Conservation (phyloP, 1,140 invertebrate genomes). For the Philaenus spumarius region DNA sequence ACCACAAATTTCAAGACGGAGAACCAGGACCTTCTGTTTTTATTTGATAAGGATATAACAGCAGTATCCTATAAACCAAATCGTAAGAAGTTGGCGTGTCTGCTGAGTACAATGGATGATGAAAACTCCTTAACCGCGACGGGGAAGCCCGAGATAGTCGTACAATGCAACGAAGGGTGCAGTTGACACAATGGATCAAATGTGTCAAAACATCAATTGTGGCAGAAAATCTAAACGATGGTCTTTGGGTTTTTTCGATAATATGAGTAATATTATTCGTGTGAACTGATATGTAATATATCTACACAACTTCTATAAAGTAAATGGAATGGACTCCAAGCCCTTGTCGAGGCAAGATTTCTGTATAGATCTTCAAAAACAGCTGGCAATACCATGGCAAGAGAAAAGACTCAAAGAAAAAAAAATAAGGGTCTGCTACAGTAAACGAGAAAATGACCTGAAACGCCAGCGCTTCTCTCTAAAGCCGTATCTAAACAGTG, state of each 20-base stretch:
- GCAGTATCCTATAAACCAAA: conserved; percentile 24
- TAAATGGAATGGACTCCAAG: too few species aligned
- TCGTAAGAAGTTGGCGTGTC: conserved; percentile 19
- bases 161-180: too few species aligned
- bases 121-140: too few species aligned
- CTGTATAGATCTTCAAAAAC: too few species aligned
- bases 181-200: conserved; percentile 39
- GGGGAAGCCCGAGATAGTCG: too few species aligned
- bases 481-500: too few species aligned
- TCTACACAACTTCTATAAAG: background rate
- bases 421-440: background rate
- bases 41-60: conserved; percentile 23
- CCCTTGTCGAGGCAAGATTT: too few species aligned
- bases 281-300: background rate
- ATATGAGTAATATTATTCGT: background rate
- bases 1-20: conserved; percentile 2
- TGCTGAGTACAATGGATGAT: too few species aligned
- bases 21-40: conserved; percentile 13
- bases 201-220: conserved; percentile 18
- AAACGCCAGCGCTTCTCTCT: too few species aligned
- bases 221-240: conserved; percentile 11
- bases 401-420: too few species aligned
- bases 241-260: conserved; percentile 4
- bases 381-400: too few species aligned
- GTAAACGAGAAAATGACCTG: too few species aligned